Base-by-base conservation (phyloP, 1,140 invertebrate genomes). In the Penaeus japonicus region DNA sequence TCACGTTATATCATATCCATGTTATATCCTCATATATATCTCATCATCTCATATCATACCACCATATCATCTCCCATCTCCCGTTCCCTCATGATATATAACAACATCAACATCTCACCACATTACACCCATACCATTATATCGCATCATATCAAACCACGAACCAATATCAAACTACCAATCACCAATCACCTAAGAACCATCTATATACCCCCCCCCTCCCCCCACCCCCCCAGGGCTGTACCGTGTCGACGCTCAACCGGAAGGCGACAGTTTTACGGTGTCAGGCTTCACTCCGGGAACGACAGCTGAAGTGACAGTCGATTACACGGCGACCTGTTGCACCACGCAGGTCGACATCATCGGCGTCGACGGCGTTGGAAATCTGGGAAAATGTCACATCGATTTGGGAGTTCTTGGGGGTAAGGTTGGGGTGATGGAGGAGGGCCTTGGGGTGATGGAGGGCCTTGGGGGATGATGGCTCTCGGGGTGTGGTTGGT, bases 361-460 rank as follows among this genome's bases (percentile, higher is more conserved):
- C 35, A 35, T 35, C 10, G 84, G 75, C 32, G 39, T 53, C 15
- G 84, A 86, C 24, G 84, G 54, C 17, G 75, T 65, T 27, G 84
- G 73, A 35, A 86, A 86, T 55, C 55, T 79, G 55, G 73, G 84
- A 15, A 59, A 79, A 18, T 78, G 75, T 24, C 5, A 18, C 55
- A 35, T 86, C 57, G 84, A 86, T 32, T 27, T 86, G 54, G 84
- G 84, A 4, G 17, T 22, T 4, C 55, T 86, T 27, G 84, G 84
- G 30, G 84, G 84, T 86, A 39, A 77, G 73, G 20, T 2, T 20
- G n/a, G n/a, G n/a, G 7, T 39, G 0, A 18, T 22, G 22, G 12
- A 18, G 10, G n/a, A 4, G 1, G 53, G 53, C 24, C 5, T 2
- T 39, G 24, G 15, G 4, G 24, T 7, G 1, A 35, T 0, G 10